These are phyloP conservation scores for Actenoides lindsayi DNA, from an alignment of 2,113 vertebrate species.

Conservation along the genomic window DNA sequence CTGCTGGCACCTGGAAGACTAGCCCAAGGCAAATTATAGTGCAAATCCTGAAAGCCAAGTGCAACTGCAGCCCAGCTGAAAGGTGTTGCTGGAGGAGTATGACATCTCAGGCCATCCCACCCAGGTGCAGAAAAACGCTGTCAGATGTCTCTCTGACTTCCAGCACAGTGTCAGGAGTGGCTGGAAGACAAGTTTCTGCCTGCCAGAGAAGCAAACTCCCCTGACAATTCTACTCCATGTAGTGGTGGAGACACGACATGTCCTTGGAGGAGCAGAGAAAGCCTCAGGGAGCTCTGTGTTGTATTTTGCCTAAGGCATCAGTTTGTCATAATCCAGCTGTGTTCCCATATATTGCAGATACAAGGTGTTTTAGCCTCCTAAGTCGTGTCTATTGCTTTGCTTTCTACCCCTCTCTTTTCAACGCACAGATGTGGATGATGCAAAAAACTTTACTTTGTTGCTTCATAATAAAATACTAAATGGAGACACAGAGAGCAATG, in stretches of 20 bases:
- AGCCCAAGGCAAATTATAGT: not conserved
- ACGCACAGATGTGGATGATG: not conserved
- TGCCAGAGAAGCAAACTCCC: not conserved
- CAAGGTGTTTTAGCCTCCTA: not conserved
- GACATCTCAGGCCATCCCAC: not conserved
- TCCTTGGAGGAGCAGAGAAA: not conserved
- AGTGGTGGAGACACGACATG: rapidly evolving
- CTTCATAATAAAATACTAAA: not conserved
- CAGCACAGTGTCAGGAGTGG: not conserved
- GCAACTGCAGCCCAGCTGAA: not conserved
- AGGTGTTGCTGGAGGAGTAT: not conserved
- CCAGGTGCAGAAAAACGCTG: not conserved
- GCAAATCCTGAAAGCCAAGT: not conserved
- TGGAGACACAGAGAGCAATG: not conserved
- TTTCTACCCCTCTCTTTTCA: not conserved
- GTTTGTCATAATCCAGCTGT: not conserved
- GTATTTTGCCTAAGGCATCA: not conserved
- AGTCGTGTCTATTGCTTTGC: not conserved
- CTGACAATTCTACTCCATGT: not conserved
- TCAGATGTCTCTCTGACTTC: not conserved
- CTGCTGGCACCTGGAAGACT: not conserved
- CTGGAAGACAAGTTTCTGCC: not conserved
- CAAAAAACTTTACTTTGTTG: not conserved
- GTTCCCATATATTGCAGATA: not conserved
- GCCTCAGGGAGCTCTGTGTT: not conserved